A percentile compares a stretch with the other conserved stretches of the same genome.
Conservation (phyloP, 2,113 vertebrate genomes). For the pig (Sus scrofa) region DNA sequence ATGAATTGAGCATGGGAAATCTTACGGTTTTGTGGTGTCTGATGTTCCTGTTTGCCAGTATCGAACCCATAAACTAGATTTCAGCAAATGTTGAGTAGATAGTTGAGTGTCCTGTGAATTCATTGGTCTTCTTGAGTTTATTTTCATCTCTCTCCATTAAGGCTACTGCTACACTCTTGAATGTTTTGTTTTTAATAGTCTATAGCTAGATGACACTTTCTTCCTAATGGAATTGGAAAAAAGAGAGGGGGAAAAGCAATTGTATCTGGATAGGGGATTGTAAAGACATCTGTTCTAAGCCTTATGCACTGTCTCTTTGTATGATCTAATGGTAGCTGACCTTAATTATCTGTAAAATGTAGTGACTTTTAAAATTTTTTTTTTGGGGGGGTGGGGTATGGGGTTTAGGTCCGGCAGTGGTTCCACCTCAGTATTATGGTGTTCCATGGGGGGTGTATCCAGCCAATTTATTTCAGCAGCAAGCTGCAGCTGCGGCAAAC, state of each 20-base stretch:
- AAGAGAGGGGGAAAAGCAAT: neutral
- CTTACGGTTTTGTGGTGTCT: neutral
- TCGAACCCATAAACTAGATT: neutral
- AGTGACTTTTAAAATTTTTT: constrained; percentile 38
- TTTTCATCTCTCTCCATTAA: neutral
- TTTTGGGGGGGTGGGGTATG: constrained; percentile 44
- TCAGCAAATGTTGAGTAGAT: neutral
- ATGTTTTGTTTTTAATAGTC: neutral
- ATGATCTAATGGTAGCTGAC: constrained; percentile 25
- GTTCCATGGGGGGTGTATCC: constrained; percentile 99
- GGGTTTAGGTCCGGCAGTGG: constrained; percentile 94
- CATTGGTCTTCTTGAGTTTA: constrained; percentile 19
- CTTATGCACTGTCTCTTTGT: neutral
- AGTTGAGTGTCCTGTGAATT: neutral
- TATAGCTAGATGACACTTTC: neutral
- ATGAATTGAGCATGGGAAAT: neutral
- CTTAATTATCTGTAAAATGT: constrained; percentile 37
- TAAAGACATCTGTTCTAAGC: constrained; percentile 3
- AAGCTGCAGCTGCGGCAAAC: constrained; percentile 93
- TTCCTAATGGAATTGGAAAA: neutral
- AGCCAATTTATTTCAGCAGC: constrained; percentile 98
- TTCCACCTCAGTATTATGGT: constrained; percentile 98
- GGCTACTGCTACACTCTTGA: neutral
- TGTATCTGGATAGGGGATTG: neutral
- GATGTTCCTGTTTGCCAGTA: neutral